Evolutionary conservation across 2,797 vertebrate species (phyloP).

Genomic region (Rhincodon typus): DNA sequence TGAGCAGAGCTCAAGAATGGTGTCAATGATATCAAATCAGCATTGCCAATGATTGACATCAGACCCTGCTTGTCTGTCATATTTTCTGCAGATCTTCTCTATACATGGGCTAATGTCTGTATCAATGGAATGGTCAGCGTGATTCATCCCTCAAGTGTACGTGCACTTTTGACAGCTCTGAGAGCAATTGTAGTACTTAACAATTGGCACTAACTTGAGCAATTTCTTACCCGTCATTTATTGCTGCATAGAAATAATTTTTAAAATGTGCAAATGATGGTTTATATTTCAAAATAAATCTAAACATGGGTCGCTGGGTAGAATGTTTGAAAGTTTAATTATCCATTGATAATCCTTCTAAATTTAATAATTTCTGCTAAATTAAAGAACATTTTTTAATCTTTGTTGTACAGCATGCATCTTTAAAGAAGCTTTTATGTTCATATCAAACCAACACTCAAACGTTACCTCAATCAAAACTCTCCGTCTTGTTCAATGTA

Average conservation of each 20-base stretch:
- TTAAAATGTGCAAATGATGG: neutral
- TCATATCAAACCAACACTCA: neutral
- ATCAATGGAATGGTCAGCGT: neutral
- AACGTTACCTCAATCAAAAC: neutral
- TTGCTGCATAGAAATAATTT: neutral
- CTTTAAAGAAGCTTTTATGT: neutral
- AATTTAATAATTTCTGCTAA: neutral
- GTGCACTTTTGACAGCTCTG: no score
- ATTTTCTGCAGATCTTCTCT: neutral
- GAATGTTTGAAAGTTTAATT: neutral
- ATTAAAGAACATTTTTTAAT: neutral
- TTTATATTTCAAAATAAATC: neutral
- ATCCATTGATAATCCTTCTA: neutral
- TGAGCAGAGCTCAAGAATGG: neutral
- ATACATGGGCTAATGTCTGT: neutral
- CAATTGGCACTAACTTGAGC: no score
- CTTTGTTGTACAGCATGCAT: neutral
- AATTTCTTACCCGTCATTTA: neutral
- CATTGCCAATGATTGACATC: neutral
- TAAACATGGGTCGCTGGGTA: neutral
- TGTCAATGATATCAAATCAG: neutral
- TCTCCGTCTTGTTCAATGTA: neutral
- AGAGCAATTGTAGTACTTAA: no score
- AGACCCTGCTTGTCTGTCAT: neutral
- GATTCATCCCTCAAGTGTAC: no score